Conservation (phyloP, 2,113 vertebrate species). For the Gasterosteus aculeatus region DNA sequence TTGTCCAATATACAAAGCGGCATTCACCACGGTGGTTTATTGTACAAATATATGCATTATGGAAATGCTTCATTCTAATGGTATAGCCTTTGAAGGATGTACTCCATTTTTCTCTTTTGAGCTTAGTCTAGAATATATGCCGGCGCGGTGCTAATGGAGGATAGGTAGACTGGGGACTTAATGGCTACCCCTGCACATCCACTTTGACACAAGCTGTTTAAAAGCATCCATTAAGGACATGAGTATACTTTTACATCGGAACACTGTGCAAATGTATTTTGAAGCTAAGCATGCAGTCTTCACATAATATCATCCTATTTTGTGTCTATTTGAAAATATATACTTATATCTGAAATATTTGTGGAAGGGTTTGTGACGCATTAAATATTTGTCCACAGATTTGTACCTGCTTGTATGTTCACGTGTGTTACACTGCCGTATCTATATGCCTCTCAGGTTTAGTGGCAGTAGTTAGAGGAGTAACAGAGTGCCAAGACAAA, state of each 20-base stretch:
- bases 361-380: neutral
- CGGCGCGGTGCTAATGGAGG: conserved; percentile 23
- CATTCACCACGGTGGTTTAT: neutral
- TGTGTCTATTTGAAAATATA: neutral
- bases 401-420: neutral
- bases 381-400: neutral
- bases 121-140: neutral
- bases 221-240: conserved; percentile 32
- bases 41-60: neutral
- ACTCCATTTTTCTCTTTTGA: conserved; percentile 12
- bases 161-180: conserved; percentile 11
- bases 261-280: neutral
- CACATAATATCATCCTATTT: neutral
- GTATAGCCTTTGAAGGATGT: conserved; percentile 1
- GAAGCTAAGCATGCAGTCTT: neutral
- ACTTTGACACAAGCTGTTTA: conserved; percentile 28
- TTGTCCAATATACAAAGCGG: neutral
- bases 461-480: conserved; percentile 33
- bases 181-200: conserved; percentile 8
- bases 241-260: neutral
- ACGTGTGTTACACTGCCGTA: neutral
- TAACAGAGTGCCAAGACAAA: conserved; percentile 29
- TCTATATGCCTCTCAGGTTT: conserved; percentile 26
- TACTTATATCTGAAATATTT: neutral
- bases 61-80: conserved; percentile 12